Conservation (phyloP, 2,113 vertebrate species). For the Rattus rattus region DNA sequence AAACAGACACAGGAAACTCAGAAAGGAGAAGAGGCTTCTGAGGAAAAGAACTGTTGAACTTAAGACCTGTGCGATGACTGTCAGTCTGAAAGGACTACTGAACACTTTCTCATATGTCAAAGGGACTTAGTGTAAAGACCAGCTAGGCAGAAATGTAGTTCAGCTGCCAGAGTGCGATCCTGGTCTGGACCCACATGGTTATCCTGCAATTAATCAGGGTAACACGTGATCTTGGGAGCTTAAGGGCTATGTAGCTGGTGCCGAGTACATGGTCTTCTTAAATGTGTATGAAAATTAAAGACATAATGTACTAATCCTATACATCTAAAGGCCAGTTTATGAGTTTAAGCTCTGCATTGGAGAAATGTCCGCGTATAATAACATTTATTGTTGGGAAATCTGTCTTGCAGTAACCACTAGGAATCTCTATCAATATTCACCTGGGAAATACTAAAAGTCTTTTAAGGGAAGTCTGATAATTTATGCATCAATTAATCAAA, state of each 20-base stretch:
- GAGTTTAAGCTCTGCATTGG: conserved; percentile 6
- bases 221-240: background rate
- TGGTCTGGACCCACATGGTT: accelerated
- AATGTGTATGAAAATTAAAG: conserved; percentile 34
- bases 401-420: background rate
- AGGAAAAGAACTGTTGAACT: background rate
- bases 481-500: background rate
- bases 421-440: background rate
- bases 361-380: background rate
- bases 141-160: background rate
- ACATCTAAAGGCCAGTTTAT: background rate
- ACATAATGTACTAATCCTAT: conserved; percentile 9
- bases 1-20: conserved; percentile 23
- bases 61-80: background rate
- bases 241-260: background rate
- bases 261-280: background rate
- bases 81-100: background rate
- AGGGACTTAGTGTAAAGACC: background rate
- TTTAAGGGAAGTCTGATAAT: background rate
- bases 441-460: conserved; percentile 28
- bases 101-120: conserved; percentile 27
- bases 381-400: conserved; percentile 18
- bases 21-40: background rate
- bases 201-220: background rate
- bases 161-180: background rate